Base-by-base conservation (phyloP, 1,140 invertebrate genomes). In the Radopholus similis region DNA sequence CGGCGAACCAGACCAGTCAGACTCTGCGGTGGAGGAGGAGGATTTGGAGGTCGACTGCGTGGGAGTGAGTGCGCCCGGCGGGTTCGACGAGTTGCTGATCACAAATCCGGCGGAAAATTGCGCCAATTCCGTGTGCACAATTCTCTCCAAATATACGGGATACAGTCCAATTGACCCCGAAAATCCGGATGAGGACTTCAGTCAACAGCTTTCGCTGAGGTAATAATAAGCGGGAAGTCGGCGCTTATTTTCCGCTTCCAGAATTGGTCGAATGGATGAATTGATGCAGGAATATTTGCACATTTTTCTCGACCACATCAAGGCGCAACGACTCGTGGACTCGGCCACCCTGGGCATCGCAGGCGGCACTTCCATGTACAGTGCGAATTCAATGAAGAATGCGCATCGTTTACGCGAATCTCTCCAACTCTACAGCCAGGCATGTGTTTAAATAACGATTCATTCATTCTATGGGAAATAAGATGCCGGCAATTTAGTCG, bases 351-450 rank as follows among this genome's bases (percentile, higher is more conserved):
- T 53, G 11, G 55, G 54, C n/a, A 37, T 72, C 28, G 34, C 49
- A 11, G 71, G 60, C 9, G 71, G 71, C 26, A 35, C 73, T 32
- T 72, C 71, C 4, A 44, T 72, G 40, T 74, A 72, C 59, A 51
- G 70, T 28, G 35, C 32, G n/a, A 51, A n/a, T n/a, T 40, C 71
- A 8, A 26, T 72, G 54, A 56, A 42, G 26, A 72, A 72, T 44
- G 71, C 71, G 6, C 65, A 75, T 34, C 49, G 72, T 42, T 60
- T 72, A 4, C n/a, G 71, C 38, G 62, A 72, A 18, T 62, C 53
- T 21, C 56, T 72, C 3, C 56, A 38, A 26, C 51, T 72, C 38
- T 72, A 68, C 23, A 71, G 40, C 34, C 40, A 49, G 28, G 35
- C 21, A n/a, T 9, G 57, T 38, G 34, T 65, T 28, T 38, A 4